Evolutionary conservation across 2,113 vertebrate genomes (phyloP).

Genomic region (Excalfactoria chinensis): DNA sequence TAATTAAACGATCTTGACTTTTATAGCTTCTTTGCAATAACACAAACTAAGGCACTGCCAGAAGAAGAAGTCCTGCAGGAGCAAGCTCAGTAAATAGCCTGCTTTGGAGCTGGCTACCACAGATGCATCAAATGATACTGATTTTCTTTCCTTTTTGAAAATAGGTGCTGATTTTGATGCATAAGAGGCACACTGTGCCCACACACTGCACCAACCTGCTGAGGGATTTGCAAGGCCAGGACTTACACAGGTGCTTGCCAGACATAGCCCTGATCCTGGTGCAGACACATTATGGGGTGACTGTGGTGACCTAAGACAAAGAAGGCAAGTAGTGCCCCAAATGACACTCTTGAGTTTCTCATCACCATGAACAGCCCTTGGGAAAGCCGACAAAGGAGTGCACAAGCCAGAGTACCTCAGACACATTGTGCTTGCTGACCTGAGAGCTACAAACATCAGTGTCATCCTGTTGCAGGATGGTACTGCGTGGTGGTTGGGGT

Average conservation of each 20-base stretch:
- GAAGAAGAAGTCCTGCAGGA: neutral
- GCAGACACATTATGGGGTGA: neutral
- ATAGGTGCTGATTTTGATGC: neutral
- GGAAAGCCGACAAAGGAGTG: neutral
- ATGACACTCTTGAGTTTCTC: neutral
- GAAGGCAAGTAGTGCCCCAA: neutral
- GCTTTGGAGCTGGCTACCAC: neutral
- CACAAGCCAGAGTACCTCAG: neutral
- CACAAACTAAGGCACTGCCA: neutral
- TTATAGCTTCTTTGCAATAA: neutral
- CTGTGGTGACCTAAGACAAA: neutral
- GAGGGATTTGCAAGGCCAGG: rapidly evolving
- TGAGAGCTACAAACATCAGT: neutral
- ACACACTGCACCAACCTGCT: neutral
- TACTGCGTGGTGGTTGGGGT: neutral
- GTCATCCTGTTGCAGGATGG: neutral
- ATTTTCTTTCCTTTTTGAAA: neutral
- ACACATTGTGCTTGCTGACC: neutral
- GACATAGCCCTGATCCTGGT: neutral
- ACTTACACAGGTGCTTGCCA: neutral
- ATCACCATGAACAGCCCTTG: neutral
- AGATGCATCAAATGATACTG: neutral
- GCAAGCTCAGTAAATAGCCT: neutral
- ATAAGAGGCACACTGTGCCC: neutral
- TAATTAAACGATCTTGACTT: slow-evolving; percentile 25